phyloP scores from a whole-genome alignment of 2,888 invertebrate genomes.

The Trissolcus japonicus region DNA sequence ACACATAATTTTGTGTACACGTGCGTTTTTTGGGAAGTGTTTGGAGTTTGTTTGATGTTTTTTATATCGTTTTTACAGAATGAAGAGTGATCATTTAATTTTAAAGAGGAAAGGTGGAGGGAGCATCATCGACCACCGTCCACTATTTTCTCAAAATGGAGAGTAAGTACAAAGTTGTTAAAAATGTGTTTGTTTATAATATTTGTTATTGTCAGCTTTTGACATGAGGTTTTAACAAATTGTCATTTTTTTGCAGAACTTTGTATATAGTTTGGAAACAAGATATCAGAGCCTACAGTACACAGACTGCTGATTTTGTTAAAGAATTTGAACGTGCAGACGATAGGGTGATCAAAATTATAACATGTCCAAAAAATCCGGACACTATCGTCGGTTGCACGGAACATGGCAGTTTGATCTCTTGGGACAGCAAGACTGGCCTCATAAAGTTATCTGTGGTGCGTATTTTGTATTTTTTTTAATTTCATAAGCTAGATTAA shows the following conservation, averaged over 20 bases:
- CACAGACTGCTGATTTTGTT: conserved; percentile 81
- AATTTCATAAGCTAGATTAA: not conserved
- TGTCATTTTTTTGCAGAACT: conserved; percentile 75
- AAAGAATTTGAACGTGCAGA: conserved; percentile 79
- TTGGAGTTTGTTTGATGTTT: not conserved
- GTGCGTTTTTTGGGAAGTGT: not conserved
- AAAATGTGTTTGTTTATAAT: conserved; percentile 11
- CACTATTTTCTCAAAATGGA: conserved; percentile 80
- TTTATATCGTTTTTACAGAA: conserved; percentile 19
- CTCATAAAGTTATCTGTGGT: conserved; percentile 77
- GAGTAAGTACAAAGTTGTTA: conserved; percentile 77
- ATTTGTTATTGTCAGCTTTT: conserved; percentile 9
- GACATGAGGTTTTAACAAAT: not conserved
- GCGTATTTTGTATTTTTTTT: conserved; percentile 56
- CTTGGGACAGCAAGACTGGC: conserved; percentile 79
- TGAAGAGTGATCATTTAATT: conserved; percentile 73
- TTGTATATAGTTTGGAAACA: conserved; percentile 81
- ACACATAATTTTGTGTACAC: conserved; percentile 10
- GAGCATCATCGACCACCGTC: conserved; percentile 79
- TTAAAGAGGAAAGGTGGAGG: conserved; percentile 81
- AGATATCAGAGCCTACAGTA: conserved; percentile 81
- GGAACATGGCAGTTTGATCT: conserved; percentile 77
- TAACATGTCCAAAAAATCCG: conserved; percentile 75
- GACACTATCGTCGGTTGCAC: conserved; percentile 79
- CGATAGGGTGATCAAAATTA: conserved; percentile 78